Conservation (phyloP, 2,888 invertebrate genomes). For the Napeogenes inachia region DNA sequence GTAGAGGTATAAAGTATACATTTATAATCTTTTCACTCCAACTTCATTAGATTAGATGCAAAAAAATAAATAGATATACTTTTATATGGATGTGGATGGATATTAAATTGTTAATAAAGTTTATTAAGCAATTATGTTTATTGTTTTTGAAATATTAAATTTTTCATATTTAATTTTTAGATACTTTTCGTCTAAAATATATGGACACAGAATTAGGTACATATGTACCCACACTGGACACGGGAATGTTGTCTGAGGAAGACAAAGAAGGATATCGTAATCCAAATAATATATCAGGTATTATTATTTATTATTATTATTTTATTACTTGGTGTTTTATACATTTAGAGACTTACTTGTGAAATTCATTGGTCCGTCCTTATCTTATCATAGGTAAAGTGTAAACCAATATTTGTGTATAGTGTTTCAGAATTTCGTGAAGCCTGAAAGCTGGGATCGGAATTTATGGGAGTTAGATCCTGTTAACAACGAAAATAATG, state of each 20-base stretch:
- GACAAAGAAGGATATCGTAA: conserved; percentile 26
- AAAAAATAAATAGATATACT: too few relatives aligned
- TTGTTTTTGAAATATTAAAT: background rate
- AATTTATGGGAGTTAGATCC: conserved; percentile 27
- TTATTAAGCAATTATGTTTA: too few relatives aligned
- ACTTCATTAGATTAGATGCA: too few relatives aligned
- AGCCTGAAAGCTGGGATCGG: conserved; percentile 31
- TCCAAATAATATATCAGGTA: conserved; percentile 16
- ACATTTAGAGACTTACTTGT: too few relatives aligned
- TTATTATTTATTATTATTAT: too few relatives aligned
- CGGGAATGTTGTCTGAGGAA: conserved; percentile 20
- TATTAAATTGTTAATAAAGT: too few relatives aligned
- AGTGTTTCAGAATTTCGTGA: conserved; percentile 29
- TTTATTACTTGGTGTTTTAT: too few relatives aligned
- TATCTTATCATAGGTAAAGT: too few relatives aligned
- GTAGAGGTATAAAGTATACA: too few relatives aligned
- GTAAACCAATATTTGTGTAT: conserved; percentile 1
- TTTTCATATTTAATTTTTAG: conserved; percentile 7
- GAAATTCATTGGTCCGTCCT: too few relatives aligned
- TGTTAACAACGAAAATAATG: conserved; percentile 27
- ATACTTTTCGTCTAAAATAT: conserved; percentile 3
- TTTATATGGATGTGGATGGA: too few relatives aligned
- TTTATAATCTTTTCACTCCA: too few relatives aligned
- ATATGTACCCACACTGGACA: background rate
- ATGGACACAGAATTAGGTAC: background rate